Conservation (phyloP, 2,113 vertebrate species). For the Cephalopterus ornatus region DNA sequence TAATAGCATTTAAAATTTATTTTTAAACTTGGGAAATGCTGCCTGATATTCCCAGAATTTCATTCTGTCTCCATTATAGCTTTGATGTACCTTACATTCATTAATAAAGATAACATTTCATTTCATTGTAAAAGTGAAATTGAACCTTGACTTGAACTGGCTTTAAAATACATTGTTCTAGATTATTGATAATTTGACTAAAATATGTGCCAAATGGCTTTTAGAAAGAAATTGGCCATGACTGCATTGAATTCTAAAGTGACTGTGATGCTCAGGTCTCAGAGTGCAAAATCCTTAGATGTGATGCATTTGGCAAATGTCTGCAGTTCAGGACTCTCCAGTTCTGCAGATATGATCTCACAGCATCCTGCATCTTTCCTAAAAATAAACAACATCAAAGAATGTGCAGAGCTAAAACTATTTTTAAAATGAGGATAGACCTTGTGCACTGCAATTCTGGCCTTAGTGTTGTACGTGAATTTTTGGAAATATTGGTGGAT, state of each 20-base stretch:
- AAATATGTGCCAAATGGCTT: slow-evolving; percentile 33
- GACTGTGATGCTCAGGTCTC: neutral
- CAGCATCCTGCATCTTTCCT: neutral
- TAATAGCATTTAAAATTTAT: slow-evolving; percentile 40
- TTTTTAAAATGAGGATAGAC: neutral
- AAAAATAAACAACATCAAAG: neutral
- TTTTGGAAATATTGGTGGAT: neutral
- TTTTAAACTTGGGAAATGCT: slow-evolving; percentile 46
- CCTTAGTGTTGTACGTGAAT: neutral
- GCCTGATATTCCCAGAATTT: slow-evolving; percentile 47
- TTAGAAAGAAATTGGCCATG: slow-evolving; percentile 6
- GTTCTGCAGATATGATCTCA: neutral
- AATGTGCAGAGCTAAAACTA: neutral
- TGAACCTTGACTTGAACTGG: slow-evolving; percentile 13
- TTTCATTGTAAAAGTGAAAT: slow-evolving; percentile 35
- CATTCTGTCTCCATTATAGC: slow-evolving; percentile 7
- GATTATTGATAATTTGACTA: slow-evolving; percentile 36
- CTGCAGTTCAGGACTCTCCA: neutral
- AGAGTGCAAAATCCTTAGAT: neutral
- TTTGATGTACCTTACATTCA: slow-evolving; percentile 14
- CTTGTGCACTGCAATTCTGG: neutral
- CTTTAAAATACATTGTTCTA: neutral
- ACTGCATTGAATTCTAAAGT: neutral
- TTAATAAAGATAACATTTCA: slow-evolving; percentile 47
- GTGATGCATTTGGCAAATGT: neutral